Evolutionary conservation across 2,113 vertebrate genomes (phyloP).

Genomic region (Serranochromis macrocephalus): DNA sequence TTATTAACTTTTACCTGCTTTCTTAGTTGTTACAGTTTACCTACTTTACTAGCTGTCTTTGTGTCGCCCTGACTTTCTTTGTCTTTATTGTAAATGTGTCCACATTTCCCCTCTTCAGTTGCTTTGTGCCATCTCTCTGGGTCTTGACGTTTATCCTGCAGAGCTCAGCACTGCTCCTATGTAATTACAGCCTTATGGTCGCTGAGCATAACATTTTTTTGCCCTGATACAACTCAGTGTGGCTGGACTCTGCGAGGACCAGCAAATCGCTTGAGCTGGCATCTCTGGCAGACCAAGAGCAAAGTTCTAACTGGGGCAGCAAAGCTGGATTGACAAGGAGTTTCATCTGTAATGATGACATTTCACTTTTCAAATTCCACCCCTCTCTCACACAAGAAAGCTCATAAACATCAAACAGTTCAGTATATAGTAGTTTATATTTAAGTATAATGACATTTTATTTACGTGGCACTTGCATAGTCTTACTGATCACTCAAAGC

Average conservation of each 20-base stretch:
- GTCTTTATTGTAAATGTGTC: neutral
- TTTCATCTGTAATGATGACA: neutral
- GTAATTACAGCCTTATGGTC: conserved; percentile 71
- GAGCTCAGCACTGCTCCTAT: conserved; percentile 71
- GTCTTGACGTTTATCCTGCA: conserved; percentile 61
- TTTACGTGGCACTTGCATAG: neutral
- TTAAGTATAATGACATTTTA: neutral
- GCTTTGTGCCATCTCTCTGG: conserved; percentile 4
- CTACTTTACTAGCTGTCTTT: neutral
- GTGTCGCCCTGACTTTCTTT: neutral
- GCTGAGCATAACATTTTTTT: conserved; percentile 73
- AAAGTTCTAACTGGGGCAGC: neutral
- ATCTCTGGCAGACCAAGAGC: neutral
- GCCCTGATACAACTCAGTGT: conserved; percentile 65
- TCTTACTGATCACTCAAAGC: neutral
- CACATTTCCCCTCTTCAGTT: neutral
- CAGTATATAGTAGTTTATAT: neutral
- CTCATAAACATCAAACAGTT: neutral
- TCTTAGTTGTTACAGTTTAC: neutral
- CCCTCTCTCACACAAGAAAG: neutral
- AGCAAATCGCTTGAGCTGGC: conserved; percentile 39
- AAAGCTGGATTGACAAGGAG: neutral
- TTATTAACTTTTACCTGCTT: neutral
- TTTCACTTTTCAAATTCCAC: neutral
- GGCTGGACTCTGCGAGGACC: conserved; percentile 41